These are phyloP conservation scores for Isotomurus palustris DNA, from an alignment of 2,888 invertebrate species.

Conservation along the genomic window DNA sequence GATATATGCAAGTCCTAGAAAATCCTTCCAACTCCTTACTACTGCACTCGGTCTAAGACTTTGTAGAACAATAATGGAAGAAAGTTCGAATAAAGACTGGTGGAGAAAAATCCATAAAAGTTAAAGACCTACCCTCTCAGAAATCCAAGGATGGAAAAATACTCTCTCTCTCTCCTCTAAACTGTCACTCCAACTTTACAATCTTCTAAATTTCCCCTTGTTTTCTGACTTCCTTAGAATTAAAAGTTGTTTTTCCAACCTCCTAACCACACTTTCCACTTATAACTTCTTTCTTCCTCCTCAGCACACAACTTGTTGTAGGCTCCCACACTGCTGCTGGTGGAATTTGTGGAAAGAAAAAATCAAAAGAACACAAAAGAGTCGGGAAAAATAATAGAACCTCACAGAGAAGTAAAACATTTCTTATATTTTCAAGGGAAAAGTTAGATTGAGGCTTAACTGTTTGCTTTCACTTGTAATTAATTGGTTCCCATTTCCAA, in stretches of 20 bases:
- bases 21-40: not conserved
- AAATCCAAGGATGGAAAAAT: not conserved
- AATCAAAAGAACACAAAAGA: too few relatives aligned
- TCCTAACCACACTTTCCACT: not conserved
- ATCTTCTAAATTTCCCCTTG: conserved; percentile 11
- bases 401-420: too few relatives aligned
- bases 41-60: not conserved
- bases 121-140: not conserved
- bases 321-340: too few relatives aligned
- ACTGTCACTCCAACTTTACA: conserved; percentile 6
- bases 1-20: not conserved
- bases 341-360: too few relatives aligned
- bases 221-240: conserved; percentile 10
- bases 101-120: not conserved
- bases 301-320: too few relatives aligned
- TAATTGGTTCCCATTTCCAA: not conserved
- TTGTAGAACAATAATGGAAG: not conserved
- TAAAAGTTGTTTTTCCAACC: conserved; percentile 10
- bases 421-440: too few relatives aligned
- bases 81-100: not conserved
- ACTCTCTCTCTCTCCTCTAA: too few relatives aligned
- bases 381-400: too few relatives aligned
- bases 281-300: too few relatives aligned
- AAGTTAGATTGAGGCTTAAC: not conserved
- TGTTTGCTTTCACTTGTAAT: not conserved